Evolutionary conservation across 2,888 invertebrate genomes (phyloP), one percentile per base, ranked within the genome.

Genomic region (Morpho deidamia): DNA sequence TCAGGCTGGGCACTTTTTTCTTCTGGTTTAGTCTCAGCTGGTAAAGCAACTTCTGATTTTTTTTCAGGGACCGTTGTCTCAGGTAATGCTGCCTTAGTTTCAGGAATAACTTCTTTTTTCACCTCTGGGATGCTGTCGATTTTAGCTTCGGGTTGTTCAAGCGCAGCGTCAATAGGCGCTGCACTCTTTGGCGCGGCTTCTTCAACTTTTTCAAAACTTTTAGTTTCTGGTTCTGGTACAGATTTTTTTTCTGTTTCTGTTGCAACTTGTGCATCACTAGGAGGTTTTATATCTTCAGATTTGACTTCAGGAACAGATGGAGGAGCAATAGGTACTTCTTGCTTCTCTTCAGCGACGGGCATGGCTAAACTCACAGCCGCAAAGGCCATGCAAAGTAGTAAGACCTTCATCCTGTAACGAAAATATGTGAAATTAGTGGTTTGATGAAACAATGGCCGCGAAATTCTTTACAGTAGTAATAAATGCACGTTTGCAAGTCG

Each of bases 401-500:
- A 84, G 74, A 92, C 81, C 90, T 92, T 93, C 93, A 93, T 94
- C 84, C 92, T 92, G 90, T 60, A 89, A 88, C 77, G 68, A 72
- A 54, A 65, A 67, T 72, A 77, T 76, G 74, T 56, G 52, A 60
- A 56, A 76, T 83, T 79, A 85, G 79, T 73, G 74, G 75, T 78
- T 68, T 70, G 64, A 59, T 51, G 50, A 62, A 66, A 70, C 73
- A 76, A 78, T 74, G 59, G 58, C 59, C 61, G 55, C 60, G 59
- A 61, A 62, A 70, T 71, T 68, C 69, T 66, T 66, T 65, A 69
- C 61, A 69, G 72, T 70, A 70, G 62, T 63, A 74, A 73, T 76
- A 63, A 74, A 73, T 76, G 78, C 78, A 81, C 78, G 78, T 79
- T 72, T 76, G 68, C 67, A 76, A 82, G 73, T 81, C 82, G 84